Conservation (phyloP, 2,113 vertebrate species). For the Tinamus guttatus region DNA sequence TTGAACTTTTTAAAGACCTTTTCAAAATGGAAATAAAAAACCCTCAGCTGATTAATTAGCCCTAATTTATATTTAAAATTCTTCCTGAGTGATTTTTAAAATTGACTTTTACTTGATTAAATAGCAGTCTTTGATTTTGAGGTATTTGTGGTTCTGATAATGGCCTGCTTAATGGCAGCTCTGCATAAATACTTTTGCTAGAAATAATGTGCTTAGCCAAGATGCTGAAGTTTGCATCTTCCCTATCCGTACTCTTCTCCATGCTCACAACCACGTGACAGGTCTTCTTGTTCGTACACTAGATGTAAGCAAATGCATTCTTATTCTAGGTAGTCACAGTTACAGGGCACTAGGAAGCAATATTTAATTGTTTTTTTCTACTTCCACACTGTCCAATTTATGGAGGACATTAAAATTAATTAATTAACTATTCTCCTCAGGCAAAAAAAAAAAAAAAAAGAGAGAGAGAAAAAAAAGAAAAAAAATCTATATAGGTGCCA, state of each 20-base stretch:
- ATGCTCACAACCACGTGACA: background rate
- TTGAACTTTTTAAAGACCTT: slow-evolving; percentile 32
- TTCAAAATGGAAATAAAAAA: background rate
- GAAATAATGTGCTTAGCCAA: background rate
- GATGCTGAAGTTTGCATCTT: background rate
- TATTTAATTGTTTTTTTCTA: background rate
- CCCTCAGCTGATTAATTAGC: slow-evolving; percentile 53
- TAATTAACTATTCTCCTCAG: background rate
- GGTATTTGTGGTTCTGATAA: slow-evolving; percentile 55
- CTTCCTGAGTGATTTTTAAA: slow-evolving; percentile 51
- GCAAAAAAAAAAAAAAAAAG: background rate
- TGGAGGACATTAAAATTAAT: background rate
- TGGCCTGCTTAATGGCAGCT: background rate
- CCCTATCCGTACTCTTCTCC: background rate
- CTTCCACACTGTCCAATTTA: background rate
- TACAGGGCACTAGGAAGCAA: accelerated
- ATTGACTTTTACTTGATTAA: slow-evolving; percentile 65
- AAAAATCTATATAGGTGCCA: accelerated
- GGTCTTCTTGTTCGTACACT: background rate
- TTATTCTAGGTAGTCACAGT: background rate
- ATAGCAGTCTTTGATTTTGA: slow-evolving; percentile 46
- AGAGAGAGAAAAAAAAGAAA: background rate
- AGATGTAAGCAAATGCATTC: background rate
- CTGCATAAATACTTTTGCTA: background rate
- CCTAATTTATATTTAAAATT: slow-evolving; percentile 63